phyloP scores from a whole-genome alignment of 1,140 invertebrate genomes.

The Dysdera silvatica region DNA sequence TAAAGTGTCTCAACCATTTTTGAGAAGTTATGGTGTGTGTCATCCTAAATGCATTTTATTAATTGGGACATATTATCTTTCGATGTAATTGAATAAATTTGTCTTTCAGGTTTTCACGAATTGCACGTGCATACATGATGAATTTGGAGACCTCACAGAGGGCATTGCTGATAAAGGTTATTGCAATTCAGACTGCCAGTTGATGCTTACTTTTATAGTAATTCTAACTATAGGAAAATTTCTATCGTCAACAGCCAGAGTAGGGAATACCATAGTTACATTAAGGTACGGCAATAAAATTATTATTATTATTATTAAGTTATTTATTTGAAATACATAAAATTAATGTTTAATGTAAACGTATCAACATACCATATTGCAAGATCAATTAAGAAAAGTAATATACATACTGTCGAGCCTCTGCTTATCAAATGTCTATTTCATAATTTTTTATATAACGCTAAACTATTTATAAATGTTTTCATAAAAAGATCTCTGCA shows the following conservation, averaged over 20 bases:
- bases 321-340: too few species aligned
- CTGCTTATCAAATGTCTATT: too few species aligned
- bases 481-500: too few species aligned
- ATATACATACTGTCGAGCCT: too few species aligned
- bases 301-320: neutral
- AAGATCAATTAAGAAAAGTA: too few species aligned
- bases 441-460: too few species aligned
- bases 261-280: constrained; percentile 17
- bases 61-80: neutral
- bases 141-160: neutral
- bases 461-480: too few species aligned
- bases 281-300: constrained; percentile 13
- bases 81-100: neutral
- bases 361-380: too few species aligned
- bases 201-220: constrained; percentile 14
- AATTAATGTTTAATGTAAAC: too few species aligned
- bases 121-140: constrained; percentile 20
- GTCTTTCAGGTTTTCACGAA: constrained; percentile 8
- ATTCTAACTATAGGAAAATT: constrained; percentile 21
- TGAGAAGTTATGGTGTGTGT: neutral
- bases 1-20: neutral
- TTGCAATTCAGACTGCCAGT: constrained; percentile 20
- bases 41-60: neutral
- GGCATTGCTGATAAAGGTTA: constrained; percentile 9
- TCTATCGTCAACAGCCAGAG: constrained; percentile 16